Conservation (phyloP, 2,797 vertebrate species). For the Enteromius trimaculatus region DNA sequence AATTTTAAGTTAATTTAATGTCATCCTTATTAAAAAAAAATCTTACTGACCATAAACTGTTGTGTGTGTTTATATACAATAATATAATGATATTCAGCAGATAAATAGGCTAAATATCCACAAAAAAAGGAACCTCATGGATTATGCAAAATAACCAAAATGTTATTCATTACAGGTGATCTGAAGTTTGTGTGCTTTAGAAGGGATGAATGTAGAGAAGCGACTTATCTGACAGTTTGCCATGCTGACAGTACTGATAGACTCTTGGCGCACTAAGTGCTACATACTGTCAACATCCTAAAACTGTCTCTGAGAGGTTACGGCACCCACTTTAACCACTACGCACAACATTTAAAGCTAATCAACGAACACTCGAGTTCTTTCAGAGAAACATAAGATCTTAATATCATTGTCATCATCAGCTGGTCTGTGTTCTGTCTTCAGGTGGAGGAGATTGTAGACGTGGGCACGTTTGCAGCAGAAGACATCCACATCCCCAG, state of each 20-base stretch:
- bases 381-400: neutral
- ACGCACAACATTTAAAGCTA: neutral
- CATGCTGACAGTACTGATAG: neutral
- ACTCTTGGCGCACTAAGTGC: neutral
- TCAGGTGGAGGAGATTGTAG: conserved; percentile 97
- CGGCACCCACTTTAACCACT: neutral
- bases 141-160: neutral
- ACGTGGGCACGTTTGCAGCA: conserved; percentile 88
- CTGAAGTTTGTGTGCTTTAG: neutral
- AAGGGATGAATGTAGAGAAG: neutral
- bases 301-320: conserved; percentile 19
- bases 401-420: neutral
- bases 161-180: neutral
- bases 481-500: conserved; percentile 97
- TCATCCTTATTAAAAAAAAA: neutral
- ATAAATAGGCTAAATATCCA: neutral
- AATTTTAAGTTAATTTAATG: neutral
- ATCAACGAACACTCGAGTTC: neutral
- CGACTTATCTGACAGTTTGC: neutral
- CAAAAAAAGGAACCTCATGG: neutral
- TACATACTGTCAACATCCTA: neutral
- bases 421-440: conserved; percentile 17
- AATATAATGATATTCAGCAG: neutral
- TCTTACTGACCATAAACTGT: neutral
- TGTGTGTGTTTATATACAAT: no score